These are phyloP conservation scores for Bradypus variegatus DNA, from an alignment of 2,797 vertebrate genomes.

Conservation along the genomic window DNA sequence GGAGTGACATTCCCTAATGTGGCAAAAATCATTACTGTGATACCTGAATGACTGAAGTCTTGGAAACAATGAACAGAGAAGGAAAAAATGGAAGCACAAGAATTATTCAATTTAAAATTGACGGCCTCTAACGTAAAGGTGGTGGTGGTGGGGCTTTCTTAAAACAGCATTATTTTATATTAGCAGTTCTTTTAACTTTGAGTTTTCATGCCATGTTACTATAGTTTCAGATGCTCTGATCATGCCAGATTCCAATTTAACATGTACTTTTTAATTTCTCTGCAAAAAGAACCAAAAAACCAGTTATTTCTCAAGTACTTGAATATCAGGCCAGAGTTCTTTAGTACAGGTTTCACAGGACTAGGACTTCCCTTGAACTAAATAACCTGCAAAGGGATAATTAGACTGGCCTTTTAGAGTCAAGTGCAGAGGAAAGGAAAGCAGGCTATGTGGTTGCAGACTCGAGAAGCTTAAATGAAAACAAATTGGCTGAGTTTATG, in stretches of 20 bases:
- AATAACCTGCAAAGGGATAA: slow-evolving; percentile 29
- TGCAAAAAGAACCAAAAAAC: slow-evolving; percentile 31
- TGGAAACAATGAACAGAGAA: background rate
- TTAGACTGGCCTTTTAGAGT: slow-evolving; percentile 21
- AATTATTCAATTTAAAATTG: background rate
- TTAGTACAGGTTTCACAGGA: slow-evolving; percentile 26
- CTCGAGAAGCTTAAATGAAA: slow-evolving; percentile 16
- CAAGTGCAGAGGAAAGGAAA: slow-evolving; percentile 24
- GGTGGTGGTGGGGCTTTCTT: background rate
- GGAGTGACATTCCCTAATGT: background rate
- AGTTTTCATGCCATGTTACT: slow-evolving; percentile 25
- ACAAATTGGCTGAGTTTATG: slow-evolving; percentile 7
- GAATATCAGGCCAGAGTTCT: slow-evolving; percentile 45
- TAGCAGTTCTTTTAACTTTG: background rate
- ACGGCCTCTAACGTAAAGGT: background rate
- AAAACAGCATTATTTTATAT: background rate
- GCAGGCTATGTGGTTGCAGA: slow-evolving; percentile 22
- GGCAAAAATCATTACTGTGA: background rate
- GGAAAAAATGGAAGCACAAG: background rate
- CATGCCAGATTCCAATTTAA: slow-evolving; percentile 9
- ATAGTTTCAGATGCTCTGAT: slow-evolving; percentile 14
- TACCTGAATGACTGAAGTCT: background rate
- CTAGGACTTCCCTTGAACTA: slow-evolving; percentile 30
- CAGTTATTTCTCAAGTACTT: slow-evolving; percentile 22
- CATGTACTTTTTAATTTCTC: background rate